Conservation (phyloP, 30 jellyfish, hydroid and myxozoan species). For the Aurelia aurita complex sp. Pacific region DNA sequence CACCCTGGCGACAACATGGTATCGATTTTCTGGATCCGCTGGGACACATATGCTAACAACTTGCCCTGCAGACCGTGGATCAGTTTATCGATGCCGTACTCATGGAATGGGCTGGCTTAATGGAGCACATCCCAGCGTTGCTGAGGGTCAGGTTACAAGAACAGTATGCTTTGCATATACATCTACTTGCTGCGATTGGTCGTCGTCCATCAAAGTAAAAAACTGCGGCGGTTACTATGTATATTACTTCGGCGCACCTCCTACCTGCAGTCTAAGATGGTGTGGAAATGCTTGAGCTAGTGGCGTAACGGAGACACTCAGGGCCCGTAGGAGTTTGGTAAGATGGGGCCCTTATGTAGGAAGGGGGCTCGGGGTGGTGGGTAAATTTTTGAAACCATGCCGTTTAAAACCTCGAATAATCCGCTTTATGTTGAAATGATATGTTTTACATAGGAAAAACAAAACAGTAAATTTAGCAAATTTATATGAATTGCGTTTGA, state of each 20-base stretch:
- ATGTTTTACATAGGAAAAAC: too few species aligned
- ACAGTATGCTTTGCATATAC: neutral
- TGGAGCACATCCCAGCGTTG: neutral
- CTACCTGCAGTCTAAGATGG: neutral
- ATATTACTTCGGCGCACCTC: neutral
- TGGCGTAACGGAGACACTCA: too few species aligned
- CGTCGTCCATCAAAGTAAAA: neutral
- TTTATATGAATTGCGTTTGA: too few species aligned
- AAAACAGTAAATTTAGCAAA: too few species aligned
- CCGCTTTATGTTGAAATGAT: too few species aligned
- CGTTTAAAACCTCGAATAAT: too few species aligned
- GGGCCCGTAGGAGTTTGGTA: too few species aligned
- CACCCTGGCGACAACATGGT: neutral
- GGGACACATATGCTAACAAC: neutral
- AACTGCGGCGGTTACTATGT: neutral
- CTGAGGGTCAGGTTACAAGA: neutral
- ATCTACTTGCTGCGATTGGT: neutral
- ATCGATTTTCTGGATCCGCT: slow-evolving; percentile 4
- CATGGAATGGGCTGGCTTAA: slow-evolving; percentile 13
- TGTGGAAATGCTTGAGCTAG: neutral
- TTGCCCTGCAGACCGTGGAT: neutral
- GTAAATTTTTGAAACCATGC: too few species aligned
- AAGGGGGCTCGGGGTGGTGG: too few species aligned
- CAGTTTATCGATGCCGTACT: slow-evolving; percentile 7
- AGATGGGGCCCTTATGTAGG: too few species aligned